Evolutionary conservation across 1,140 invertebrate species (phyloP).

Genomic region (Papilio helenus): DNA sequence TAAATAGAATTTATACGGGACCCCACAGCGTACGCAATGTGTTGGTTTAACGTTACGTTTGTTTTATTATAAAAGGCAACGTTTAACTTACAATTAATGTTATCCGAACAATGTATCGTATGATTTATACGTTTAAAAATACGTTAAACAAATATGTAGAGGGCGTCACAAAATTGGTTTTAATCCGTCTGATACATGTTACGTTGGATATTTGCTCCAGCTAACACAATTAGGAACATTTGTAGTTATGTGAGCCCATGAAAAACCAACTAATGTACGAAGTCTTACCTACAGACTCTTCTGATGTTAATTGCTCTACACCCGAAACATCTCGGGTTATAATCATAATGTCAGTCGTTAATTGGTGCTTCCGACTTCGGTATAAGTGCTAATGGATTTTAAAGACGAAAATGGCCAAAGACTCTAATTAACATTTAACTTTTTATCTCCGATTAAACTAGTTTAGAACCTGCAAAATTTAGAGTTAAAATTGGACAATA

Average conservation of each 20-base stretch:
- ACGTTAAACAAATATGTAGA: not conserved
- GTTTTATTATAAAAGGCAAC: constrained; percentile 21
- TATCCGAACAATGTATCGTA: constrained; percentile 17
- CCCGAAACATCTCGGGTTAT: not conserved
- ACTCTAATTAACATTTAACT: not conserved
- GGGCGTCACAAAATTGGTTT: not conserved
- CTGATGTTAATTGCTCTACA: not conserved
- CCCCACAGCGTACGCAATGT: not conserved
- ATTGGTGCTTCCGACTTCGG: no score
- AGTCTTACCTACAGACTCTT: not conserved
- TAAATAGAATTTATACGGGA: constrained; percentile 9
- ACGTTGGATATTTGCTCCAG: not conserved
- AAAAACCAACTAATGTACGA: not conserved
- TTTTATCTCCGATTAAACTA: not conserved
- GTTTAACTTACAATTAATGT: constrained; percentile 29
- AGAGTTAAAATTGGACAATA: not conserved
- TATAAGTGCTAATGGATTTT: not conserved
- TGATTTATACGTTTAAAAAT: constrained; percentile 17
- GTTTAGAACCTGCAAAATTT: not conserved
- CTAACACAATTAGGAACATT: not conserved
- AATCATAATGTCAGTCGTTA: not conserved
- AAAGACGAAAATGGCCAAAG: not conserved
- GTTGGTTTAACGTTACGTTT: constrained; percentile 8
- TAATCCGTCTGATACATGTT: not conserved
- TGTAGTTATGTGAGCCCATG: not conserved